Conservation (phyloP, 2,797 vertebrate genomes). For the Austrolebias charrua region DNA sequence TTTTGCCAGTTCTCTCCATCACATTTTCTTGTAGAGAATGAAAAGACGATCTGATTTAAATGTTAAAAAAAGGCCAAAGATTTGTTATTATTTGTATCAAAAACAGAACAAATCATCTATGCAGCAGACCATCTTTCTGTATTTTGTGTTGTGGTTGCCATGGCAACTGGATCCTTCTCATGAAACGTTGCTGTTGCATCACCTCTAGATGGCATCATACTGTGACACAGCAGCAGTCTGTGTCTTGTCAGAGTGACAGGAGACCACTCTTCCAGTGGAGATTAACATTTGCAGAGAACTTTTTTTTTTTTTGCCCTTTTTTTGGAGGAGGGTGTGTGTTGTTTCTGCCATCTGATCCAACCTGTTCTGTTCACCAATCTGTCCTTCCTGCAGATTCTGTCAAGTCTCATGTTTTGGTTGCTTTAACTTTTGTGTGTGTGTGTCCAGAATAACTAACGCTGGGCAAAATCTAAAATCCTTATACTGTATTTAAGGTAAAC, state of each 20-base stretch:
- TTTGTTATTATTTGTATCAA: conserved; percentile 20
- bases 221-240: neutral
- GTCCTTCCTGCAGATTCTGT: no score
- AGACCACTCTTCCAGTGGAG: neutral
- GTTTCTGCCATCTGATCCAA: neutral
- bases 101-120: conserved; percentile 19
- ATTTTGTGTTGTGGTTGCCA: conserved; percentile 35
- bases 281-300: neutral
- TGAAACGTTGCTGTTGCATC: neutral
- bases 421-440: no score
- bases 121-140: conserved; percentile 19
- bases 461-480: no score
- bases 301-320: neutral
- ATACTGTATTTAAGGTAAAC: no score
- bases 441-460: no score
- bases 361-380: neutral
- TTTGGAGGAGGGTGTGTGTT: neutral
- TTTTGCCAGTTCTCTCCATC: neutral
- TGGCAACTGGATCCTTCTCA: conserved; percentile 28
- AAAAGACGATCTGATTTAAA: neutral
- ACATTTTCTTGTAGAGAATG: neutral
- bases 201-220: neutral
- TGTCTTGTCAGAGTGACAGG: neutral
- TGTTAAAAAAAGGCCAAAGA: neutral
- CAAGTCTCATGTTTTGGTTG: no score